Conservation (phyloP, 2,797 vertebrate species). For the Channa striata region DNA sequence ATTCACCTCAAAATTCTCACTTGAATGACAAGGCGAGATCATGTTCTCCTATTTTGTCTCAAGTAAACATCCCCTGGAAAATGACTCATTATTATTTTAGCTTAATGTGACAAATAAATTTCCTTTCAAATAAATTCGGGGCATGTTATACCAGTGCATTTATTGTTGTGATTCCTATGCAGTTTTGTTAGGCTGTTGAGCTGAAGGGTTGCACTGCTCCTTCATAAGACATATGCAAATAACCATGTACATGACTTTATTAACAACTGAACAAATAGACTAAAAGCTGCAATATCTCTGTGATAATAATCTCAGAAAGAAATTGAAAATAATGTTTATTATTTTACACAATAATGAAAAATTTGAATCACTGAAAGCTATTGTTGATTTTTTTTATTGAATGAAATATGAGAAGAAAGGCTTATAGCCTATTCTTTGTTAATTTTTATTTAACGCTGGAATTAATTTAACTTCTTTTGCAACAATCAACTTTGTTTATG, state of each 20-base stretch:
- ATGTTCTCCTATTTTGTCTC: conserved; percentile 60
- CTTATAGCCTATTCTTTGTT: conserved; percentile 12
- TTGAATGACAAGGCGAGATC: conserved; percentile 76
- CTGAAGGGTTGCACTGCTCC: conserved; percentile 16
- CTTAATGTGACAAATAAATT: conserved; percentile 24
- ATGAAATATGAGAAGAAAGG: conserved; percentile 23
- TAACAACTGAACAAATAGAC: background rate
- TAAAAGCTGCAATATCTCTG: background rate
- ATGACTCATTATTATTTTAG: conserved; percentile 29
- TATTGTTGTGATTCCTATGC: conserved; percentile 5
- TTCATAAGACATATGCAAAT: conserved; percentile 26
- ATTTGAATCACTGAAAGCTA: background rate
- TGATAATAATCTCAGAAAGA: conserved; percentile 3
- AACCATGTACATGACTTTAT: conserved; percentile 16
- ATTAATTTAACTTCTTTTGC: conserved; percentile 77
- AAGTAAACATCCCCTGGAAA: conserved; percentile 38
- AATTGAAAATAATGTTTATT: background rate
- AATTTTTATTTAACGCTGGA: conserved; percentile 54
- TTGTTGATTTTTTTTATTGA: conserved; percentile 7
- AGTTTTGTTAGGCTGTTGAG: conserved; percentile 29
- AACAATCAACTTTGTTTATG: conserved; percentile 96
- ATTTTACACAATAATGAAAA: background rate
- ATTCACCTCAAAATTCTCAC: conserved; percentile 80
- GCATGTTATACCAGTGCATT: background rate
- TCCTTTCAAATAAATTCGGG: conserved; percentile 3